Base-by-base conservation (phyloP, 2,113 vertebrate species). In the Numida meleagris region DNA sequence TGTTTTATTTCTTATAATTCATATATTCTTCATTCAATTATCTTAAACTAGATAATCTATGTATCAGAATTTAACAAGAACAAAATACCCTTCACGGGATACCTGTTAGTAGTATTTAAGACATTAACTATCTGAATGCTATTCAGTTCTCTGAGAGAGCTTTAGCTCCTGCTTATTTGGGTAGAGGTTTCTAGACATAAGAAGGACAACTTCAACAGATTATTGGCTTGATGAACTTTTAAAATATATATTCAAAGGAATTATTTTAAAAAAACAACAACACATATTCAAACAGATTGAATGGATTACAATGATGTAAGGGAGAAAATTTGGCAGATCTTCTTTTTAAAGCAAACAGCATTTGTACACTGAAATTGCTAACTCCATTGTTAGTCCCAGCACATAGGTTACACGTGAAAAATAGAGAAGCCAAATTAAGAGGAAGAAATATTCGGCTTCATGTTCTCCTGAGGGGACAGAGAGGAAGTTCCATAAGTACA, bases 401-500 rank as follows among this genome's bases (percentile, higher is more conserved):
- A 81, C 0, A 0, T 7, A 20, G 5, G 3, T 36, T 53, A 81
- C 17, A 15, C 2, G 14, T 33, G 27, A 61, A 70, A 38, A 53
- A 42, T 5, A 70, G 23, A 48, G 45, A 79, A 88, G 46, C 3
- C 4, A 42, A 70, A 82, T 53, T 50, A 40, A 71, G 45, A 67
- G 9, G 16, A 79, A 73, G 20, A 66, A 77, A 75, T 59, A 19
- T 4, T 18, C 43, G 55, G 7, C 10, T 70, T 73, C 12, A 1
- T 7, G 1, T 51, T 90, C 14, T 70, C 24, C 45, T 75, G 9
- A 29, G 27, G 7, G 66, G 17, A 21, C 4, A n/a, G 7, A 9
- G 25, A 40, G 25, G n/a, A 62, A 80, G 10, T 31, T 59, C 13
- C 57, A 36, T 4, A 51, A 46, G 36, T 25, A 81, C 23, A 5